Evolutionary conservation across 2,113 vertebrate species (phyloP).

Genomic region (Mirounga angustirostris): DNA sequence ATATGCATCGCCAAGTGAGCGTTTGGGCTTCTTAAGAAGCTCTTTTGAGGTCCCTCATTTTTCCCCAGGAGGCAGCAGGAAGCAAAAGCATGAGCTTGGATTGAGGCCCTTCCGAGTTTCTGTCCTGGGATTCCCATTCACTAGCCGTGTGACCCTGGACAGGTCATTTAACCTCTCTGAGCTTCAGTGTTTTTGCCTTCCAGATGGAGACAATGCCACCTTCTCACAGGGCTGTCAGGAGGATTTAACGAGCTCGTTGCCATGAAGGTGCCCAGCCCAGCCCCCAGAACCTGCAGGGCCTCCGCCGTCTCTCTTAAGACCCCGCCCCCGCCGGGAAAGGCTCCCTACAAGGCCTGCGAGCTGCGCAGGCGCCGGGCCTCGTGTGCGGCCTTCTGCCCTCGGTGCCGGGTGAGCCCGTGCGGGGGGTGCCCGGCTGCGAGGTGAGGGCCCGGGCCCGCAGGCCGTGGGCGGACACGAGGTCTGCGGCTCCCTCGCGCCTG

Average conservation of each 20-base stretch:
- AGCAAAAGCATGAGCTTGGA: neutral
- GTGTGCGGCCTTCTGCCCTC: slow-evolving; percentile 81
- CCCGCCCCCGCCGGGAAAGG: slow-evolving; percentile 63
- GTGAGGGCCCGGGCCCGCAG: slow-evolving; percentile 87
- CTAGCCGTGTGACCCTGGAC: neutral
- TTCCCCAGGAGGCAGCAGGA: neutral
- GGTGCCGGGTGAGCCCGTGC: slow-evolving; percentile 82
- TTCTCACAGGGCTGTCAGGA: neutral
- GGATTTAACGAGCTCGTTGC: neutral
- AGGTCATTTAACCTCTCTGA: slow-evolving; percentile 28
- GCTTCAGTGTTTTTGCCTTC: neutral
- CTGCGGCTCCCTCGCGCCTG: slow-evolving; percentile 86
- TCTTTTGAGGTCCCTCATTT: neutral
- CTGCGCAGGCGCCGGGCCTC: slow-evolving; percentile 31
- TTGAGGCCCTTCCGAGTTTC: neutral
- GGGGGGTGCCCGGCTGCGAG: slow-evolving; percentile 84
- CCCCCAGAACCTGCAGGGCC: neutral
- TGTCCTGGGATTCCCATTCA: neutral
- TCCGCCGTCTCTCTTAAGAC: neutral
- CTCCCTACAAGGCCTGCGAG: slow-evolving; percentile 63
- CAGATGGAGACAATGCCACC: neutral
- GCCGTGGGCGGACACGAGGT: slow-evolving; percentile 50
- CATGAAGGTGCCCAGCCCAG: neutral
- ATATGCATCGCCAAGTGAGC: neutral
- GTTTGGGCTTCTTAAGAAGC: neutral